Base-by-base conservation (phyloP, 2,113 vertebrate species). In the Empidonax traillii region DNA sequence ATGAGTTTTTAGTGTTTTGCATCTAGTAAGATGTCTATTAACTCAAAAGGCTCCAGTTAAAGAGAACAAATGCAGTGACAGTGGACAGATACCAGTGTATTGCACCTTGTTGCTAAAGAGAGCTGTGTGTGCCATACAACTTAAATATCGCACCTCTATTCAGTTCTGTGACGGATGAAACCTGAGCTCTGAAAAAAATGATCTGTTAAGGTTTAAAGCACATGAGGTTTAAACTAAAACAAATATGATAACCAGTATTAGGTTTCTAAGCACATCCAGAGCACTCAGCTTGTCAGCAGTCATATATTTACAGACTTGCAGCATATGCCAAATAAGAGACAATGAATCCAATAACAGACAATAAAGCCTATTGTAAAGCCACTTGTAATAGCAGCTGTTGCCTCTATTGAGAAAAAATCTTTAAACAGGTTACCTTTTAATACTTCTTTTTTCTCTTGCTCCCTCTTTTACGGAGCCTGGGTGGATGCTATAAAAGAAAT, bases 391-490 rank as follows among this genome's bases (percentile, higher is more conserved):
- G 44, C 44, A 78, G 68, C 6, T 8, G 2, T 12, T 71, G 41
- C 12, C 28, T 69, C 33, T 67, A 6, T 31, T 24, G 69, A 62
- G 74, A 81, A 81, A 81, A 94, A 8, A 6, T 49, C 17, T 67
- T 82, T 79, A 5, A 69, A 80, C 69, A 43, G 6, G 14, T 97
- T 98, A 98, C 98, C 98, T 98, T 91, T 97, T 63, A 81, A 79
- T 41, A 52, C 96, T 97, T 95, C 97, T 97, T 95, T 97, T 98
- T 87, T 97, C 94, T 97, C 98, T 98, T 94, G 68, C 58, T 92
- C 93, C 95, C 24, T 97, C 95, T 82, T 97, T 97, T 12, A 37
- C 3, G 1, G 69, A 66, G 63, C 12, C 79, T 41, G 85, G 83
- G 8, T 98, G 94, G 87, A 98, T 94, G 83, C 98, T 98, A 53